Evolutionary conservation across 2,797 vertebrate genomes (phyloP), one percentile per base, ranked within the genome.

Genomic region (Gobio occitaniae): DNA sequence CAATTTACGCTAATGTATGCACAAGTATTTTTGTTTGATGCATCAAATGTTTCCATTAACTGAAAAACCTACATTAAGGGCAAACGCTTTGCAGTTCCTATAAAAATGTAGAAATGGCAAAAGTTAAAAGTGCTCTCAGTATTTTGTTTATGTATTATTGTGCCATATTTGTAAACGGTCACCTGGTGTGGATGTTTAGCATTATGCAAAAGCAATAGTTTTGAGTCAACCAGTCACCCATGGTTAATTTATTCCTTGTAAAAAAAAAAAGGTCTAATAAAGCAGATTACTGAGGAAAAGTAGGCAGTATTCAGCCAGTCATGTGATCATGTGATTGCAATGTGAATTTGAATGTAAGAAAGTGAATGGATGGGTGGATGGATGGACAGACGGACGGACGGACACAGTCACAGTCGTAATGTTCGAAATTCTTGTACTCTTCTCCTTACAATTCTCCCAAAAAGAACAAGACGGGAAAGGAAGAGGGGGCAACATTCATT

Each of bases 391-490:
- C 1, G 2, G 19, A 56, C 0, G 41, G 19, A 65, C 0, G 2
- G 61, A 63, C 12, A 25, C 10, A 29, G 19, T 59, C 9, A 11
- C 21, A n/a, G 56, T 59, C 3, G 0, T 15, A 63, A 29, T n/a
- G 32, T 85, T 86, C 59, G 36, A 12, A 80, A 19, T 56, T 78
- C 25, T 1, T 12, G 83, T 87, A 83, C 84, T 85, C 82, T 85
- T 78, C 82, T 86, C 52, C 68, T 78, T 78, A 88, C 82, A 86
- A 86, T 89, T 72, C 63, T 78, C 83, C 87, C 3, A 36, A 71
- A 84, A 84, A 89, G 84, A 85, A 88, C 74, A 54, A 86, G 87
- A 80, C 74, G 80, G 48, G 68, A 83, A 68, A n/a, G 52, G 69
- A 52, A 66, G 54, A 80, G 2, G 69, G 59, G 75, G 76, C 44